Percentiles rank a stretch among this genome's conserved stretches.
phyloP scores from a whole-genome alignment of 2,113 vertebrate species.

The Ammodramus savannarum region DNA sequence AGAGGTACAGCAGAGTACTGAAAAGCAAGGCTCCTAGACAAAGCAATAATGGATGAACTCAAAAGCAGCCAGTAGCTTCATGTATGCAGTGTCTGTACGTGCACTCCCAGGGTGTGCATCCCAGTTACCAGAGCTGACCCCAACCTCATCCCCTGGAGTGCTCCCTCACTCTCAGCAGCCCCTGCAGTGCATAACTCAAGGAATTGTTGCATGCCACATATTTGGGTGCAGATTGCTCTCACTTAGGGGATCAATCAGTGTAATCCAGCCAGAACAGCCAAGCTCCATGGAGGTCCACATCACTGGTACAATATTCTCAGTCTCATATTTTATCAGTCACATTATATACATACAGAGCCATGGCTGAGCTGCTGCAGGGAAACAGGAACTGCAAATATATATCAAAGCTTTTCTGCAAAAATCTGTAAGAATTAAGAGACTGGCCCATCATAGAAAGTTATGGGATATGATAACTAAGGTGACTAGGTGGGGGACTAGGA shows the following conservation, averaged over 20 bases:
- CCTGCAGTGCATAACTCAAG: background rate
- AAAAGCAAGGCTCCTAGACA: background rate
- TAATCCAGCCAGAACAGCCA: background rate
- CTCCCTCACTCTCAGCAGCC: background rate
- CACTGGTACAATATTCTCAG: background rate
- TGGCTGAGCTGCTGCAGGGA: background rate
- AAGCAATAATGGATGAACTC: background rate
- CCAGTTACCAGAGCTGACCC: background rate
- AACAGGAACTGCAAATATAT: background rate
- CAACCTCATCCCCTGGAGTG: fast-evolving
- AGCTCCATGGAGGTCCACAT: background rate
- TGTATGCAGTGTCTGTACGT: too few species aligned
- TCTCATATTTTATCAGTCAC: background rate
- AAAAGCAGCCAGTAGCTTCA: background rate
- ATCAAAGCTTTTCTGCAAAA: background rate
- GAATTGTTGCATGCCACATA: background rate
- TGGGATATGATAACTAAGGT: background rate
- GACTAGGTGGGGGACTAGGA: background rate
- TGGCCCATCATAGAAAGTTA: background rate
- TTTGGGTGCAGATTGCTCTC: background rate
- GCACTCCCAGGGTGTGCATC: background rate
- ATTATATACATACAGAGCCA: background rate
- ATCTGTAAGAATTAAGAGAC: background rate
- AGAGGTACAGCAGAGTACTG: background rate
- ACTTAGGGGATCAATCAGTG: background rate